phyloP scores from a whole-genome alignment of 1,140 invertebrate species.

The Lepidurus apus region DNA sequence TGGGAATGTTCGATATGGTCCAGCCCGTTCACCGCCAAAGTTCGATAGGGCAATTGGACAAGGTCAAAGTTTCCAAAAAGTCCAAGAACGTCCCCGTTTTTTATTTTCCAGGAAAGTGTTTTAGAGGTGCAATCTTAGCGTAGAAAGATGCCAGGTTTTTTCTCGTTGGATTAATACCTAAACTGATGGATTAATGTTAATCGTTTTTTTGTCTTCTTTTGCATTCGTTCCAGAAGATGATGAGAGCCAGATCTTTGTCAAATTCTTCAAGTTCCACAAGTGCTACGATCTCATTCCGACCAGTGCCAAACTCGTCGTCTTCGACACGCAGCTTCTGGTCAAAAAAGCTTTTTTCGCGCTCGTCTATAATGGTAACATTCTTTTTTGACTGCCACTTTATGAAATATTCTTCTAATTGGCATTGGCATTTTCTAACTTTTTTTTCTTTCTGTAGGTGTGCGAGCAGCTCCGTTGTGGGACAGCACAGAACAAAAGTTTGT shows the following conservation, averaged over 20 bases:
- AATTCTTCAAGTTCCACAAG: conserved; percentile 98
- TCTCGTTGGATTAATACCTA: conserved; percentile 28
- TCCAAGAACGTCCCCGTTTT: background rate
- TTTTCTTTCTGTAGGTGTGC: conserved; percentile 60
- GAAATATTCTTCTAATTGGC: background rate
- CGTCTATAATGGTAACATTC: conserved; percentile 87
- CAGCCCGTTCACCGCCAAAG: background rate
- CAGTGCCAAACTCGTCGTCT: conserved; percentile 97
- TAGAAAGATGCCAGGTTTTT: background rate
- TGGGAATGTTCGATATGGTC: background rate
- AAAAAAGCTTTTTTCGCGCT: conserved; percentile 99
- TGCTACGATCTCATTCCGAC: conserved; percentile 99
- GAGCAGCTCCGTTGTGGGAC: conserved; percentile 97
- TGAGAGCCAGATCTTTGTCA: conserved; percentile 92
- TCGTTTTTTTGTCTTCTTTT: conserved; percentile 34
- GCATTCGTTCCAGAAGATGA: conserved; percentile 78
- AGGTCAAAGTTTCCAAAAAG: background rate
- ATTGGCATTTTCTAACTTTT: conserved; percentile 13
- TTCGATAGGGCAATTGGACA: background rate
- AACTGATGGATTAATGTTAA: conserved; percentile 33
- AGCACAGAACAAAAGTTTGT: conserved; percentile 82
- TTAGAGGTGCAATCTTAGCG: too few relatives aligned
- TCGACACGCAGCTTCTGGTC: conserved; percentile 97
- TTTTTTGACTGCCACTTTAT: background rate
- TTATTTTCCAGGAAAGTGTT: background rate